Evolutionary conservation across 2,888 invertebrate species (phyloP), one percentile per base, ranked within the genome.

Genomic region (Hirtodrosophila cameraria): DNA sequence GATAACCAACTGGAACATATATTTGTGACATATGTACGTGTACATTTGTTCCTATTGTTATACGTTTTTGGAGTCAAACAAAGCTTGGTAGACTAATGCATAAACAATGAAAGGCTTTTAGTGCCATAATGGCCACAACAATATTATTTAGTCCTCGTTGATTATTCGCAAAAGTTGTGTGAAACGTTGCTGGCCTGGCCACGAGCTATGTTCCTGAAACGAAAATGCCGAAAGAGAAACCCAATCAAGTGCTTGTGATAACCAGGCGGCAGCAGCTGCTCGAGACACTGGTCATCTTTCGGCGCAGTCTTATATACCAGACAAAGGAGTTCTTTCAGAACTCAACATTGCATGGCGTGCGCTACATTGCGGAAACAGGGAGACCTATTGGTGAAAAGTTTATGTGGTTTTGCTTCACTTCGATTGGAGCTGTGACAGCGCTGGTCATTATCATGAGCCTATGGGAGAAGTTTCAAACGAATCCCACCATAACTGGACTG

Each of bases 391-490:
- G 94, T 86, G 96, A 96, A 91, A 95, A 94, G 96, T 94, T 96
- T 82, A 93, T 95, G 93, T 96, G 96, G 96, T 95, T 96, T 85
- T 92, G 94, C 76, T 95, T 95, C 80, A 94, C 95, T 5, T 92
- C 93, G 5, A 91, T 93, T 41, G 95, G 96, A 0, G 93, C 94
- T 0, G 93, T 94, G 0, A 94, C 95, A 0, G 94, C 95, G 0
- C 92, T 94, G 66, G 93, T 94, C 33, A 95, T 96, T 62, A 96
- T 96, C 46, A 93, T 94, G 38, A 95, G 94, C 81, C 91, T 96
- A 23, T 95, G 96, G 95, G 94, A 95, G 80, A 96, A 95, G 89
- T 96, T 96, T 89, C 95, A 95, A 92, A 95, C 95, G 0, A 95
- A 95, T 91, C 96, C 96, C 3, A 96, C 96, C 0, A 95, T 96